These are phyloP conservation scores for Aldrovandia affinis DNA, from an alignment of 2,797 vertebrate genomes.

Conservation along the genomic window DNA sequence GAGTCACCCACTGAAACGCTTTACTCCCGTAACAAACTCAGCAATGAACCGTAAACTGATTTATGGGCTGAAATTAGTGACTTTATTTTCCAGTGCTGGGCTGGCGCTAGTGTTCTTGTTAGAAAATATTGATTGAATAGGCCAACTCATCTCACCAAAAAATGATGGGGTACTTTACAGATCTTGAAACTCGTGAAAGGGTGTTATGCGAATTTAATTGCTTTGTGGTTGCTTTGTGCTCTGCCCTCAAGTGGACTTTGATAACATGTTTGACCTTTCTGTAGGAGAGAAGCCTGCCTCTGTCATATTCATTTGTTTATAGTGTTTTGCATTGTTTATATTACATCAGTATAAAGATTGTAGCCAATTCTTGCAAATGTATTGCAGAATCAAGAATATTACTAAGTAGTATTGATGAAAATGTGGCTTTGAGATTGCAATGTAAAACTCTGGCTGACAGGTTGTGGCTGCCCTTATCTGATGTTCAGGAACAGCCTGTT, in stretches of 20 bases:
- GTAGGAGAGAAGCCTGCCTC: neutral
- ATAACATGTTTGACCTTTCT: neutral
- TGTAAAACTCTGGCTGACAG: neutral
- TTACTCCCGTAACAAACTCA: conserved; percentile 37
- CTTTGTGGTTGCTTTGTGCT: neutral
- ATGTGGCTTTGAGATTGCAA: neutral
- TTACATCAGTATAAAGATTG: neutral
- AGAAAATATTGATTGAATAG: conserved; percentile 19
- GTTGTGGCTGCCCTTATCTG: neutral
- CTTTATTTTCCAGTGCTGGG: conserved; percentile 25
- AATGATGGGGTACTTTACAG: neutral
- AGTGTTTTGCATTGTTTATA: neutral
- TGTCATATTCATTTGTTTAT: neutral
- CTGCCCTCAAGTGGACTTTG: neutral
- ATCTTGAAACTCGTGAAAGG: neutral
- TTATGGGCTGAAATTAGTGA: conserved; percentile 46
- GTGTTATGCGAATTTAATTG: neutral
- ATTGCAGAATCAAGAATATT: neutral
- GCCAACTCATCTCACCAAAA: conserved; percentile 15
- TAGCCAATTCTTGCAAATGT: neutral
- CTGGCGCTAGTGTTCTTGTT: neutral
- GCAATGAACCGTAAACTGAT: conserved; percentile 46
- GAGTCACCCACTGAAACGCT: conserved; percentile 60
- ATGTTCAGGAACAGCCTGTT: neutral
- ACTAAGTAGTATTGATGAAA: neutral